Percentiles rank a stretch among this genome's conserved stretches.
Evolutionary conservation across 2,797 vertebrate genomes (phyloP).

Genomic region (Acanthopagrus latus): DNA sequence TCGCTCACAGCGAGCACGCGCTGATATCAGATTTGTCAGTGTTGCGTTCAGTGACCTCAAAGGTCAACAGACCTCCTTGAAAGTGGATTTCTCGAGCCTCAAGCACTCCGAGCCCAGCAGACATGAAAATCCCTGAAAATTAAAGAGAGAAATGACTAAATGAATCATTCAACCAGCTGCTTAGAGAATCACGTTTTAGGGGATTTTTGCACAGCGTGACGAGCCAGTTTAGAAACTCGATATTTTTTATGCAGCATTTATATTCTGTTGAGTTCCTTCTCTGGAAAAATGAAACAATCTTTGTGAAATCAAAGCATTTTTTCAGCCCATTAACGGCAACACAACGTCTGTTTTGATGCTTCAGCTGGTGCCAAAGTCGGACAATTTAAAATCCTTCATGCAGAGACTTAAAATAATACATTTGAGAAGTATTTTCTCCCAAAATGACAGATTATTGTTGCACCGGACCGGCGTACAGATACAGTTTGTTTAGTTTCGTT

Average conservation of each 20-base stretch:
- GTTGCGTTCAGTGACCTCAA: slow-evolving; percentile 2
- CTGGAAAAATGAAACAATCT: not conserved
- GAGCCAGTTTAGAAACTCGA: too few species aligned
- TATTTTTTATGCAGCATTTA: not conserved
- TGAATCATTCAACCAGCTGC: too few species aligned
- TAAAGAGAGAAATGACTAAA: not conserved
- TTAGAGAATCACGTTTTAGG: too few species aligned
- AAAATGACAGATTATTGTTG: not conserved
- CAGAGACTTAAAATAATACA: not conserved
- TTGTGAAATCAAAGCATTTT: too few species aligned
- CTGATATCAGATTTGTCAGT: not conserved
- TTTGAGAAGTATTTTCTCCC: not conserved
- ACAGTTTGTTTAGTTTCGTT: too few species aligned
- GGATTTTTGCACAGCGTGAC: too few species aligned
- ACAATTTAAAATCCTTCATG: not conserved
- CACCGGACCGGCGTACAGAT: too few species aligned
- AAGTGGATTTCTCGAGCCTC: not conserved
- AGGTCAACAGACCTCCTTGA: slow-evolving; percentile 9
- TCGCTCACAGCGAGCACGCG: not conserved
- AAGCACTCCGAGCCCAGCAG: not conserved
- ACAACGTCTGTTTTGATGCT: not conserved
- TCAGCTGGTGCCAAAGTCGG: not conserved
- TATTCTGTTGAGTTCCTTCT: not conserved
- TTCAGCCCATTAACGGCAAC: not conserved
- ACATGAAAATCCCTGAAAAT: not conserved